phyloP scores from a whole-genome alignment of 2,113 vertebrate genomes.

The Chrysochloris asiatica region DNA sequence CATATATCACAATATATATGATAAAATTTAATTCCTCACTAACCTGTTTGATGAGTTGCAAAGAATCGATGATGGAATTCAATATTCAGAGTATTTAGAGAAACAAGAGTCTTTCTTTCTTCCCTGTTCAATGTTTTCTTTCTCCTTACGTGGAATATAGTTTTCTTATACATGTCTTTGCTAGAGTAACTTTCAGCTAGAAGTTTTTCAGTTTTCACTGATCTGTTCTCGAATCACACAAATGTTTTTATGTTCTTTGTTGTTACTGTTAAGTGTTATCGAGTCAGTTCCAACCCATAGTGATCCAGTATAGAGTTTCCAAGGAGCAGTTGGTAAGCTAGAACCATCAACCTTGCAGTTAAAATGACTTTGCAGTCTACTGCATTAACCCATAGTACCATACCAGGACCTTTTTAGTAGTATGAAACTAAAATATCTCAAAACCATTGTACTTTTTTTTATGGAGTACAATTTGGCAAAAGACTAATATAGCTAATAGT shows the following conservation, averaged over 20 bases:
- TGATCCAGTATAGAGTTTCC: too few relatives aligned
- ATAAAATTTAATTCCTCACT: conserved; percentile 42
- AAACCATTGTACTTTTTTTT: background rate
- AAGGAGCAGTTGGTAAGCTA: too few relatives aligned
- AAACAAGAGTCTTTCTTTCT: background rate
- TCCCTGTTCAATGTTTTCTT: background rate
- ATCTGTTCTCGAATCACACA: background rate
- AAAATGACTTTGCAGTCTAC: too few relatives aligned
- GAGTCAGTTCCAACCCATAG: too few relatives aligned
- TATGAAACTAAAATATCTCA: background rate
- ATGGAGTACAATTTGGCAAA: background rate
- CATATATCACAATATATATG: background rate
- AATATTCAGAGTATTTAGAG: conserved; percentile 2
- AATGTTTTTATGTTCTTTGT: background rate
- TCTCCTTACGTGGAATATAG: background rate
- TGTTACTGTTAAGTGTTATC: too few relatives aligned
- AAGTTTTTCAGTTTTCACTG: background rate
- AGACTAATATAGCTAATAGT: background rate
- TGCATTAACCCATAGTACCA: too few relatives aligned
- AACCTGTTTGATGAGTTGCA: conserved; percentile 36
- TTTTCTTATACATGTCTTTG: background rate
- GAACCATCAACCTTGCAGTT: too few relatives aligned
- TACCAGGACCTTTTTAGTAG: background rate
- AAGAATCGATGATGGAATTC: conserved; percentile 35
- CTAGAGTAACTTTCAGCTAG: background rate